Conservation (phyloP, 2,797 vertebrate species). For the Semaprochilodus insignis region DNA sequence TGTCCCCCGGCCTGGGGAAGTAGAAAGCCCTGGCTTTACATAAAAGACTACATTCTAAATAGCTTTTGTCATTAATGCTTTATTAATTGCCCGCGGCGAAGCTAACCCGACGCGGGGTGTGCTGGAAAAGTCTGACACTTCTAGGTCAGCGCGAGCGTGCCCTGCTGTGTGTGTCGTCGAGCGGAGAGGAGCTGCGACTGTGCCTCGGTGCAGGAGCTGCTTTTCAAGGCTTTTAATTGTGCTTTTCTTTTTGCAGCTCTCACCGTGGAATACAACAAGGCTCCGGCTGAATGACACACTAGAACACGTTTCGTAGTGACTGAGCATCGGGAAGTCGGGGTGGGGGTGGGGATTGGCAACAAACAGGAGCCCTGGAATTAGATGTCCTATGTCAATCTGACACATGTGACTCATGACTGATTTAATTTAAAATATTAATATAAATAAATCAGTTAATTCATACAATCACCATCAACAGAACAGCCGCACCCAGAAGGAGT, state of each 20-base stretch:
- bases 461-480: too few relatives aligned
- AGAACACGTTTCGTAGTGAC: too few relatives aligned
- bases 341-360: too few relatives aligned
- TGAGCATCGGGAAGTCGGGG: too few relatives aligned
- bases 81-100: conserved; percentile 97
- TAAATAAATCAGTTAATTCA: too few relatives aligned
- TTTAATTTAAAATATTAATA: too few relatives aligned
- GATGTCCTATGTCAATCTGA: too few relatives aligned
- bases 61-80: conserved; percentile 99
- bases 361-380: too few relatives aligned
- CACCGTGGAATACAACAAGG: not conserved
- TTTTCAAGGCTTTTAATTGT: not conserved
- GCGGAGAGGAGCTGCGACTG: conserved; percentile 89
- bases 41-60: conserved; percentile 95
- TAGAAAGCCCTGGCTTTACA: conserved; percentile 87
- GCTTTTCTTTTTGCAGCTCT: conserved; percentile 6
- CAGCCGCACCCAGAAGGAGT: too few relatives aligned
- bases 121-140: conserved; percentile 97
- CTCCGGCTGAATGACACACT: not conserved
- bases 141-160: conserved; percentile 89
- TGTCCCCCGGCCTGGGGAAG: conserved; percentile 81
- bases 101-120: conserved; percentile 85
- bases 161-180: conserved; percentile 79
- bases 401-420: too few relatives aligned
- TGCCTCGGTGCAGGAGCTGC: conserved; percentile 71